Base-by-base conservation (phyloP, 30 jellyfish, hydroid and myxozoan genomes). In the Aurelia aurita complex sp. Pacific region DNA sequence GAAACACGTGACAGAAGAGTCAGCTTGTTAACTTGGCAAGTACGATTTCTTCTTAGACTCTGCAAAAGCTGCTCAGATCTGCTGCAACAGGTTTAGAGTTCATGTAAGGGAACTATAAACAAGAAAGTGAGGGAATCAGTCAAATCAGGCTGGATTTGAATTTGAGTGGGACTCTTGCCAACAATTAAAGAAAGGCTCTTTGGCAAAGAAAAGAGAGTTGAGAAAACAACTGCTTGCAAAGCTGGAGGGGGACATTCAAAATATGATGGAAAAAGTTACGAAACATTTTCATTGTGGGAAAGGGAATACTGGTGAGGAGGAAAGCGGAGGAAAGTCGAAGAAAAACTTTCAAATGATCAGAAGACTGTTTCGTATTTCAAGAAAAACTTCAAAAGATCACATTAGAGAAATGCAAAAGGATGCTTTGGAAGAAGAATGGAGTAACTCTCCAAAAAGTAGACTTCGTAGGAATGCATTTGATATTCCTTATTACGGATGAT, bases 361-460 rank as follows among this genome's bases (percentile, higher is more conserved):
- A 29, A 79, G 81, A 42, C 73, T 54, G 15, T 42, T 69, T 19
- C 69, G 77, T 51, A 15, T 13, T 9, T 11, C 68, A n/a, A 32
- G 77, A 42, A 81, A 57, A 69, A 7, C 40, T 14, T 68, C 78
- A 5, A 70, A 36, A 17, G 83, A 81, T 5, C 51, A 69, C 15
- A 38, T 43, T 14, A 18, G 23, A 10, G 54, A 15, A 18, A 66
- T 50, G 11, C 57, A 74, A 64, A 74, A 63, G 16, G 93, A 84
- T 57, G 65, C 17, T 4, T 18, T 84, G 46, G 93, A 84, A 50
- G 66, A 57, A 18, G 93, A 84, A 29, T 84, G 93, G 93, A 64
- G 76, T 23, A 84, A 84, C 32, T 84, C 93, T 46, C 93, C 93
- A 35, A 84, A 84, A 73, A 57, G 93, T 67, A 73, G 85, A 64